Conservation (phyloP, 1,140 invertebrate genomes). For the Ostrea denselamellosa region DNA sequence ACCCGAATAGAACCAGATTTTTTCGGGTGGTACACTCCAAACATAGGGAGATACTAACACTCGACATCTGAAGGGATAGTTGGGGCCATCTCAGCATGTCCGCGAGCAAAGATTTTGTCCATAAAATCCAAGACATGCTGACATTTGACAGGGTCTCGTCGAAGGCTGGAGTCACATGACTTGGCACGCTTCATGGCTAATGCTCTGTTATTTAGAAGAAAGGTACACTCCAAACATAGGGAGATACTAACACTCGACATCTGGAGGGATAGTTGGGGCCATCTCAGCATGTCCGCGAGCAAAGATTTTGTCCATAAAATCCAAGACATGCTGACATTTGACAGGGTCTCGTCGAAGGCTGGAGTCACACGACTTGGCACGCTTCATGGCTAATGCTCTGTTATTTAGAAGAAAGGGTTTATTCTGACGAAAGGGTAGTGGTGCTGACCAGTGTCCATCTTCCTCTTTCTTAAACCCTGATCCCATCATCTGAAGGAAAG, state of each 20-base stretch:
- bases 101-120: no score
- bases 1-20: constrained; percentile 43
- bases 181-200: no score
- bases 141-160: no score
- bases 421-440: constrained; percentile 40
- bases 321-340: neutral
- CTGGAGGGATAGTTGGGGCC: constrained; percentile 20
- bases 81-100: no score
- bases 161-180: no score
- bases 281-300: constrained; percentile 43
- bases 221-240: constrained; percentile 52
- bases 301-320: constrained; percentile 53
- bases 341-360: constrained; percentile 33
- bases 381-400: neutral
- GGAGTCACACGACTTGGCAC: constrained; percentile 34
- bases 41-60: no score
- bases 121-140: no score
- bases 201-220: no score
- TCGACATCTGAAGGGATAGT: no score
- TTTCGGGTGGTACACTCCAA: no score
- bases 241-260: constrained; percentile 50
- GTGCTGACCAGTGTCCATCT: constrained; percentile 46
- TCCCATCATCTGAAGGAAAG: constrained; percentile 47
- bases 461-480: neutral
- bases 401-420: constrained; percentile 43